Percentiles rank a stretch among this genome's conserved stretches.
Conservation (phyloP, 2,888 invertebrate species). For the Stenodera caucasica region DNA sequence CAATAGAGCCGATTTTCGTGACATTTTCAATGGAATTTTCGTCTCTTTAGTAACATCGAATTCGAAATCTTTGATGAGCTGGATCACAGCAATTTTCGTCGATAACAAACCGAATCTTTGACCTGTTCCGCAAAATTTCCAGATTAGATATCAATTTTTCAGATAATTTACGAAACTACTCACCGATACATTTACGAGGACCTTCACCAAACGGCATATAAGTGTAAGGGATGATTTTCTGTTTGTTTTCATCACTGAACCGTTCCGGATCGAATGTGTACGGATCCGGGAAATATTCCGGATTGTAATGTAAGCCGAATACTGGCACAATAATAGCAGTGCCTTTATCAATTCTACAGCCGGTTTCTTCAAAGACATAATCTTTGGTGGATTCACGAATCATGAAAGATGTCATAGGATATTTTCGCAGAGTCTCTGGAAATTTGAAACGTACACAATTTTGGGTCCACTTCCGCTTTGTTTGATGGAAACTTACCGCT, state of each 20-base stretch:
- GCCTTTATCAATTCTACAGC: constrained; percentile 52
- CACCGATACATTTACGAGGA: constrained; percentile 52
- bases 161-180: no score
- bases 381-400: constrained; percentile 41
- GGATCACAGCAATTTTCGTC: constrained; percentile 46
- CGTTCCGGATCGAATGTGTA: constrained; percentile 55
- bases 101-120: constrained; percentile 49
- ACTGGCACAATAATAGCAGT: constrained; percentile 51
- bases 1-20: constrained; percentile 47
- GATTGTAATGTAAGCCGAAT: constrained; percentile 49
- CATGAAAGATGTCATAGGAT: constrained; percentile 51
- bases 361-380: constrained; percentile 50
- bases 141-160: no score
- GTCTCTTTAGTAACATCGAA: constrained; percentile 43
- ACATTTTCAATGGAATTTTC: constrained; percentile 41
- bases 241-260: constrained; percentile 49
- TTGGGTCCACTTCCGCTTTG: no score
- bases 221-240: constrained; percentile 21
- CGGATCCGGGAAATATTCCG: constrained; percentile 53
- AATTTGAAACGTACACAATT: background rate
- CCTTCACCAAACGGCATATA: constrained; percentile 52
- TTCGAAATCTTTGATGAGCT: constrained; percentile 43
- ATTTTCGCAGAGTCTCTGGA: constrained; percentile 54
- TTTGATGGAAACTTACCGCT: constrained; percentile 50
- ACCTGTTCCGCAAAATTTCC: no score